Base-by-base conservation (phyloP, 2,113 vertebrate species). In the Budorcas taxicolor region DNA sequence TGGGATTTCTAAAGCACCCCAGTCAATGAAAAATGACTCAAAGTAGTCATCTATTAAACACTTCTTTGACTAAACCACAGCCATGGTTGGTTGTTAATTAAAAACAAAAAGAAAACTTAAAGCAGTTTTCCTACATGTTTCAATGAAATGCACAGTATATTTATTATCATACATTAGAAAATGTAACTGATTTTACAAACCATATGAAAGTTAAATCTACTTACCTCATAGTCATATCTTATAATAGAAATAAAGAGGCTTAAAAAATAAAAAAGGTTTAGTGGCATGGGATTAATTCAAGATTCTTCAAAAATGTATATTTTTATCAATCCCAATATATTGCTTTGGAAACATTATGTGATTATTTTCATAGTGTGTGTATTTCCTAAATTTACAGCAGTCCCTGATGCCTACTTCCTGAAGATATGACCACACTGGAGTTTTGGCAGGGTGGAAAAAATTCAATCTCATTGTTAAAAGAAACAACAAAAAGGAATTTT, bases 91-190 rank as follows among this genome's bases (percentile, higher is more conserved):
- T 83, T 23, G 7, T 82, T 19, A 45, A 55, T 74, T 74, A 33
- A 40, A 16, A 74, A 43, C 57, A 67, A 90, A 60, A 17, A 55
- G 40, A 80, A 62, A 88, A 60, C 6, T 27, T 40, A 71, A 90
- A 83, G 13, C 29, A 14, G 3, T 93, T 83, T 92, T 91, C 50
- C 17, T 74, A 31, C 40, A 58, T 27, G n/a, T 91, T 94, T 81
- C 27, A 91, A 15, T 47, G 16, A 82, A 96, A 96, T 31, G 25
- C 5, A 47, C 1, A 89, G 16, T 80, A 27, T 76, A 76, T 76
- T 76, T 45, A 9, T 94, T 91, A 96, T 78, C 60, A 90, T 64
- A 87, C 27, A 89, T 91, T 36, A 96, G 27, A 93, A 96, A 96
- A 91, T 83, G 60, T n/a, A 95, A 90, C 40, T 93, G 13, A 96